Evolutionary conservation across 35 echinoderm and acorn worm genomes (phyloP).

Genomic region (Chiridota heheva): DNA sequence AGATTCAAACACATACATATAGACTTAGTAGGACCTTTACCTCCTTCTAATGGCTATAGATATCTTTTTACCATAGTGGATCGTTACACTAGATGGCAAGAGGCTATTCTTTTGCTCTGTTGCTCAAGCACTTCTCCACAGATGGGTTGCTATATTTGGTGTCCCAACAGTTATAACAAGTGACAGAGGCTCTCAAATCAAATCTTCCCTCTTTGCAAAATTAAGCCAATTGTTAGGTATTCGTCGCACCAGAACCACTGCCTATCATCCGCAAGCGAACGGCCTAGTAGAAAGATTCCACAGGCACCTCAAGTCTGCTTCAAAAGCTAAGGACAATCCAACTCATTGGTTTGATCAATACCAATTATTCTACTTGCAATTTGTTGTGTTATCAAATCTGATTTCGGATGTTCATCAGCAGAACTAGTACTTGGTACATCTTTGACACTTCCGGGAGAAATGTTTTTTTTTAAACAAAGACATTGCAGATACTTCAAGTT

Average conservation of each 20-base stretch:
- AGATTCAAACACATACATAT: slow-evolving; percentile 37
- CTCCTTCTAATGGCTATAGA: slow-evolving; percentile 2
- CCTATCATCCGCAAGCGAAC: slow-evolving; percentile 44
- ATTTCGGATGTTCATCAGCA: not conserved
- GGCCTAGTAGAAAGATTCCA: slow-evolving; percentile 34
- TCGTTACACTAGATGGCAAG: slow-evolving; percentile 9
- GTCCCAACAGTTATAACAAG: slow-evolving; percentile 28
- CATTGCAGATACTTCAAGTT: not conserved
- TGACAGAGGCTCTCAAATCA: slow-evolving; percentile 21
- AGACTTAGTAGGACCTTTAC: slow-evolving; percentile 16
- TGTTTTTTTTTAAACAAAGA: not conserved
- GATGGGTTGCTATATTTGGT: no score
- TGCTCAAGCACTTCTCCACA: not conserved
- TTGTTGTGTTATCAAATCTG: not conserved
- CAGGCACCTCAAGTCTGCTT: not conserved
- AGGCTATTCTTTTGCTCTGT: not conserved
- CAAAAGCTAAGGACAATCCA: not conserved
- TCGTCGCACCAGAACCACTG: slow-evolving; percentile 31
- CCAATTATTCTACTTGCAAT: not conserved
- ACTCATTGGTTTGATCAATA: not conserved
- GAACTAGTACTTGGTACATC: not conserved
- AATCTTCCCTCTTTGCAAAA: not conserved
- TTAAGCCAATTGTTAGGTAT: not conserved
- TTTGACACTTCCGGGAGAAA: no score
- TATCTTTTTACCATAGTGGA: slow-evolving; percentile 23